phyloP scores from a whole-genome alignment of 2,113 vertebrate genomes.

The Platycercus adscitus region DNA sequence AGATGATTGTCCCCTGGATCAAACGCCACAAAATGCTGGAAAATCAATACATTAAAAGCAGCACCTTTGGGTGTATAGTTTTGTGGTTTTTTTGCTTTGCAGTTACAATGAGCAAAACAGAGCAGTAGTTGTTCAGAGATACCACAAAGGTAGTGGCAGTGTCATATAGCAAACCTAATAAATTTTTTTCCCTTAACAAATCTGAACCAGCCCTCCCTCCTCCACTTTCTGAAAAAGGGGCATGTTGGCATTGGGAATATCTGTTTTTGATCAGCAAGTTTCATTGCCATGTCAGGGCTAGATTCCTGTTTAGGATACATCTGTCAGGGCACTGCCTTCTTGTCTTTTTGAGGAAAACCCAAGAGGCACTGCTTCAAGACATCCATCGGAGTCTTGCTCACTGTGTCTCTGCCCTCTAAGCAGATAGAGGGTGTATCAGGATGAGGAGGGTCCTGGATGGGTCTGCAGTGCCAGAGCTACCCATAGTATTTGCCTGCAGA shows the following conservation, averaged over 20 bases:
- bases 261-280: background rate
- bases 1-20: background rate
- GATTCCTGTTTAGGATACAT: background rate
- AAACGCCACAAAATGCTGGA: background rate
- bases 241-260: background rate
- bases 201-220: background rate
- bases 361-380: background rate
- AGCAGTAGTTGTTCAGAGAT: background rate
- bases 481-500: accelerated
- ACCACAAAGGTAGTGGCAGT: background rate
- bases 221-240: background rate
- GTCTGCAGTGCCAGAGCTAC: background rate
- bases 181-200: background rate
- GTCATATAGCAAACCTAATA: background rate
- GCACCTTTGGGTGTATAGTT: background rate
- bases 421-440: background rate
- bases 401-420: background rate
- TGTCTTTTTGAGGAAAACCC: background rate
- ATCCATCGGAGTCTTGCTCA: background rate
- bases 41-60: background rate
- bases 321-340: background rate
- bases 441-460: background rate
- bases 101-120: background rate
- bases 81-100: background rate
- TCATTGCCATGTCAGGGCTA: background rate